Evolutionary conservation across 2,113 vertebrate species (phyloP).

Genomic region (Halichoeres trimaculatus): DNA sequence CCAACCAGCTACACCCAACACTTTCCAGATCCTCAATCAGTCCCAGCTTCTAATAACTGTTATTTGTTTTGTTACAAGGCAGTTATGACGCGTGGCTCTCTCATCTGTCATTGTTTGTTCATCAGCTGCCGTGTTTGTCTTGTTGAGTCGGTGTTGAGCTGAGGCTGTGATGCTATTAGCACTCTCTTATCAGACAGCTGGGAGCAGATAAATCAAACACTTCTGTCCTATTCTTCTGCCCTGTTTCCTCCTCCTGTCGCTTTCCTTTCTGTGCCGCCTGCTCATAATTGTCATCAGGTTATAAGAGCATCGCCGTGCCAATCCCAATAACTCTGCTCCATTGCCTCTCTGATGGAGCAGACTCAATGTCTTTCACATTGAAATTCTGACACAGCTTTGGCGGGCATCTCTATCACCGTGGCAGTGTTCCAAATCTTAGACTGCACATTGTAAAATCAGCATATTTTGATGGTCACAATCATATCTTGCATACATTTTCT

Average conservation of each 20-base stretch:
- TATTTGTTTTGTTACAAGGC: slow-evolving; percentile 49
- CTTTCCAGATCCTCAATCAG: background rate
- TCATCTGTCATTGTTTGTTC: slow-evolving; percentile 29
- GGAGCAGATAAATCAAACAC: slow-evolving; percentile 15
- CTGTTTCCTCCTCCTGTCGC: background rate
- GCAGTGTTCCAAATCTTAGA: background rate
- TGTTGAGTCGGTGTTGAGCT: slow-evolving; percentile 22
- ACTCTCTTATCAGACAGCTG: slow-evolving; percentile 27
- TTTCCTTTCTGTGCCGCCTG: slow-evolving; percentile 1
- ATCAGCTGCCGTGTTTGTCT: slow-evolving; percentile 37
- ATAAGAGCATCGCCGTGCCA: slow-evolving; percentile 11
- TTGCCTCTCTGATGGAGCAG: slow-evolving; percentile 37
- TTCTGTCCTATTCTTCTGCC: slow-evolving; percentile 15
- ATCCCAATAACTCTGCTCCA: slow-evolving; percentile 14
- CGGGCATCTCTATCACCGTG: background rate
- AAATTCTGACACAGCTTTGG: background rate
- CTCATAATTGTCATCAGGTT: slow-evolving; percentile 35
- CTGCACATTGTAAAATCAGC: background rate
- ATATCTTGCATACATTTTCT: too few relatives aligned
- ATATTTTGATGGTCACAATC: background rate
- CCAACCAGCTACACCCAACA: background rate
- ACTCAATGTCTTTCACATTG: background rate
- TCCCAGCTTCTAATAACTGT: slow-evolving; percentile 23
- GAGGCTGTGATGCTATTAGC: slow-evolving; percentile 11
- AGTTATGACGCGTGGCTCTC: slow-evolving; percentile 25